phyloP scores from a whole-genome alignment of 2,888 invertebrate genomes.

The Apoderus coryli region DNA sequence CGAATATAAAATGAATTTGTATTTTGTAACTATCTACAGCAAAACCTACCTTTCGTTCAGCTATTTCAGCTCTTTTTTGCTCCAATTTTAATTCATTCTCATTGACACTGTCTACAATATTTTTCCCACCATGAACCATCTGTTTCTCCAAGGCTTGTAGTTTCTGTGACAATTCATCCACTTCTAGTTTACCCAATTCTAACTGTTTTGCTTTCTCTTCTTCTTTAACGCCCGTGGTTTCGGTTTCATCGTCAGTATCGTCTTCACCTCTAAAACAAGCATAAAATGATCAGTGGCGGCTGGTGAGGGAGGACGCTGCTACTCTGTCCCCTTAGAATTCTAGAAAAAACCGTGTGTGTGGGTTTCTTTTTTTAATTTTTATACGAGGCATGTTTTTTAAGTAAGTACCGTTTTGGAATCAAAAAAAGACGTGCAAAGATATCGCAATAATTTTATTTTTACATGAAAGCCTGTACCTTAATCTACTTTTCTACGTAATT shows the following conservation, averaged over 20 bases:
- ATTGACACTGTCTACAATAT: constrained; percentile 89
- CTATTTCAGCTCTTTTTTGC: constrained; percentile 71
- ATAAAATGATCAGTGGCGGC: too few species aligned
- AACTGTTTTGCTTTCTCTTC: constrained; percentile 32
- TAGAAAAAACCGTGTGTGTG: too few species aligned
- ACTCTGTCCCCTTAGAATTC: too few species aligned
- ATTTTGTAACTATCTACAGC: background rate
- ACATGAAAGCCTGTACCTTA: too few species aligned
- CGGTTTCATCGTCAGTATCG: constrained; percentile 23
- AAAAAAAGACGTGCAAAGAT: too few species aligned
- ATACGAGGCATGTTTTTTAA: too few species aligned
- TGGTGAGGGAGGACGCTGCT: too few species aligned
- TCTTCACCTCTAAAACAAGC: constrained; percentile 16
- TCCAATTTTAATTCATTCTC: constrained; percentile 85
- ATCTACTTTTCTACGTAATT: too few species aligned
- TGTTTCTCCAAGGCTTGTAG: constrained; percentile 83
- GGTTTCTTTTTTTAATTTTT: too few species aligned
- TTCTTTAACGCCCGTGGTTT: constrained; percentile 31
- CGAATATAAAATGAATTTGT: background rate
- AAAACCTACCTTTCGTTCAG: constrained; percentile 65
- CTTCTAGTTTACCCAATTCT: constrained; percentile 43
- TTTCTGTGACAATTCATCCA: constrained; percentile 62
- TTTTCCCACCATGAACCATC: constrained; percentile 85
- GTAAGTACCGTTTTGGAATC: too few species aligned
- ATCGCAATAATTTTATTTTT: too few species aligned